Evolutionary conservation across 37 sponge, comb jelly and placozoan species (phyloP).

Genomic region (Spongia lamella): DNA sequence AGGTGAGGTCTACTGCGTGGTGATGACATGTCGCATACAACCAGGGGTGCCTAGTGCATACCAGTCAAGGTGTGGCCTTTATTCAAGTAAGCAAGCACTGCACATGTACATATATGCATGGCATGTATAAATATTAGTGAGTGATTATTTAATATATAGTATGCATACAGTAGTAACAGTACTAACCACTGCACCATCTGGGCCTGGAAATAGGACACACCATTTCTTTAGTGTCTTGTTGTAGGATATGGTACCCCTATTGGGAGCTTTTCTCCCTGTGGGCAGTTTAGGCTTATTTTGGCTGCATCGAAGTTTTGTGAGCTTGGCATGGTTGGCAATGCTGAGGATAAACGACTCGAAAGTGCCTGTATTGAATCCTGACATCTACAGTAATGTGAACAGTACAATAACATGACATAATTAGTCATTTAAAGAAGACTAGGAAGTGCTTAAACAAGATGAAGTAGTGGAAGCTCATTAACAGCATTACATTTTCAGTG

Average conservation of each 20-base stretch:
- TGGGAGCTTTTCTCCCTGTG: slow-evolving; percentile 24
- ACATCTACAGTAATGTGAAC: background rate
- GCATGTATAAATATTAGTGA: no score
- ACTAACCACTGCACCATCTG: slow-evolving; percentile 71
- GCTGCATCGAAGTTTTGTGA: slow-evolving; percentile 45
- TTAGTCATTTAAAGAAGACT: no score
- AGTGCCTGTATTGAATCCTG: slow-evolving; percentile 67
- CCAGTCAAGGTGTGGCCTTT: no score
- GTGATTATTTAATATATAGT: no score
- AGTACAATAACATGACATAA: no score
- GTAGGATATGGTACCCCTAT: slow-evolving; percentile 46
- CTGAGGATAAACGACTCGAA: slow-evolving; percentile 77
- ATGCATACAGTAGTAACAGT: background rate
- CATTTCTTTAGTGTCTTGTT: slow-evolving; percentile 30
- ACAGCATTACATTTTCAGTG: no score
- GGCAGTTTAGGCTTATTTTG: slow-evolving; percentile 4
- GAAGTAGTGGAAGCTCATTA: background rate
- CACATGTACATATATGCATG: no score
- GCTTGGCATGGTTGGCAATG: slow-evolving; percentile 29
- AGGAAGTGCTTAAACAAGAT: background rate
- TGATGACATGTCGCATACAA: no score
- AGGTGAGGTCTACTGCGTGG: no score
- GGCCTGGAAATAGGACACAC: slow-evolving; percentile 56
- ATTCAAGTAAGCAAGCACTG: no score
- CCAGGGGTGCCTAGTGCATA: no score